These are phyloP conservation scores for Zootoca vivipara DNA, from an alignment of 2,113 vertebrate genomes.

Conservation along the genomic window DNA sequence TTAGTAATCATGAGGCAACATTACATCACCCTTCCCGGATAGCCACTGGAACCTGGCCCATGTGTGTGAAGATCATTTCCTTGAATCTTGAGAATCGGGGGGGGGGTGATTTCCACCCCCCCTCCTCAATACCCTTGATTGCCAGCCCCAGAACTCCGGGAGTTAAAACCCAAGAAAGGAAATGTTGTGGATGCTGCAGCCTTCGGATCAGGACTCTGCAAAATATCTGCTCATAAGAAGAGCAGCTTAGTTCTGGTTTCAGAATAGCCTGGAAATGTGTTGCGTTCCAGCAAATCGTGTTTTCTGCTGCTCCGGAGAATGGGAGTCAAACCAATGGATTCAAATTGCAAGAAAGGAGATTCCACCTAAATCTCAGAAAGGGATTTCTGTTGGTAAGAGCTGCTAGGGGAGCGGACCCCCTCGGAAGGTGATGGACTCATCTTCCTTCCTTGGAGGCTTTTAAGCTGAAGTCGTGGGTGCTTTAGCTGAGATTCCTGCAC, in stretches of 20 bases:
- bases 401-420: no score
- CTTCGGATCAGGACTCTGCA: no score
- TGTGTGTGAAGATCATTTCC: conserved; percentile 27
- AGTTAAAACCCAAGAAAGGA: not conserved
- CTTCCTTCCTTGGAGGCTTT: no score
- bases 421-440: no score
- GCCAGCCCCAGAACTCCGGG: accelerated
- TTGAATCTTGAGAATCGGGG: conserved; percentile 14
- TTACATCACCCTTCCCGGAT: conserved; percentile 50
- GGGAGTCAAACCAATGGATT: no score
- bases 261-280: not conserved
- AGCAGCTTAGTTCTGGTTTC: not conserved
- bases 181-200: no score
- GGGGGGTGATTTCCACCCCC: conserved; percentile 8
- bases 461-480: no score
- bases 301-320: no score
- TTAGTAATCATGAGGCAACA: not conserved
- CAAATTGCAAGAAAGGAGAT: no score
- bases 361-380: no score
- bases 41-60: accelerated
- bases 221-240: not conserved
- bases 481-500: no score
- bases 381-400: no score
- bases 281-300: not conserved
- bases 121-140: not conserved